A percentile compares a stretch with the other conserved stretches of the same genome.
Conservation (phyloP, 1,140 invertebrate species). For the Drosophila bifasciata region DNA sequence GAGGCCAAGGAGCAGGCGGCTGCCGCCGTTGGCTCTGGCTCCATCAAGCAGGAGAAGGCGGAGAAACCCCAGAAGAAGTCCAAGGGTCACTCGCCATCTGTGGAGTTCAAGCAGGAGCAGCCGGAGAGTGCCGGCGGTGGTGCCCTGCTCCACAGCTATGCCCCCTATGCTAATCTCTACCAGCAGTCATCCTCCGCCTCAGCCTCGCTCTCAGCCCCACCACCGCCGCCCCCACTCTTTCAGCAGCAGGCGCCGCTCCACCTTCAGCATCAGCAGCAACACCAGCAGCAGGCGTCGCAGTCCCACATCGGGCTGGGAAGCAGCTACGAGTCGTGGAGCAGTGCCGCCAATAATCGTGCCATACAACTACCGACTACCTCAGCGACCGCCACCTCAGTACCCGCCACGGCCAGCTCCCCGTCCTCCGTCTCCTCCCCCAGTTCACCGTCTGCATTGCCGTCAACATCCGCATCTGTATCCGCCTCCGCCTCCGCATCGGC, state of each 20-base stretch:
- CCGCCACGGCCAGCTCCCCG: constrained; percentile 24
- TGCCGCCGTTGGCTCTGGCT: constrained; percentile 17
- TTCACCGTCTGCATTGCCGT: not conserved
- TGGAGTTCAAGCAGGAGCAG: constrained; percentile 76
- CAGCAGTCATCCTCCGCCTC: constrained; percentile 45
- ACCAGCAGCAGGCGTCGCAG: constrained; percentile 7
- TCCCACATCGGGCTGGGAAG: too few species aligned
- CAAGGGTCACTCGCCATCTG: constrained; percentile 3
- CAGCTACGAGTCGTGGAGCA: constrained; percentile 42
- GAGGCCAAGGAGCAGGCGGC: constrained; percentile 71
- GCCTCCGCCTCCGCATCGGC: constrained; percentile 9
- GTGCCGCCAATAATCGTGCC: constrained; percentile 15
- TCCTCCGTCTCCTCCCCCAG: constrained; percentile 5
- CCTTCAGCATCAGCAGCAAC: constrained; percentile 24
- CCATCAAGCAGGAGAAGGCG: constrained; percentile 66
- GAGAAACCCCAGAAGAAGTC: constrained; percentile 31
- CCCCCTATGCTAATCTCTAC: constrained; percentile 72
- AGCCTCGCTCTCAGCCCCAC: constrained; percentile 14
- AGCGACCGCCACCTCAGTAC: constrained; percentile 20
- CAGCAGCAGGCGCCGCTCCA: constrained; percentile 22
- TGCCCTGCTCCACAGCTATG: constrained; percentile 42
- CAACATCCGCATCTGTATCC: not conserved
- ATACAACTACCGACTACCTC: constrained; percentile 38
- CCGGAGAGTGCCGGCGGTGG: too few species aligned
- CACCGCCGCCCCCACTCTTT: constrained; percentile 51